Percentiles rank a stretch among this genome's conserved stretches.
Conservation (phyloP, 2,888 invertebrate species). For the Tricholauxania praeusta region DNA sequence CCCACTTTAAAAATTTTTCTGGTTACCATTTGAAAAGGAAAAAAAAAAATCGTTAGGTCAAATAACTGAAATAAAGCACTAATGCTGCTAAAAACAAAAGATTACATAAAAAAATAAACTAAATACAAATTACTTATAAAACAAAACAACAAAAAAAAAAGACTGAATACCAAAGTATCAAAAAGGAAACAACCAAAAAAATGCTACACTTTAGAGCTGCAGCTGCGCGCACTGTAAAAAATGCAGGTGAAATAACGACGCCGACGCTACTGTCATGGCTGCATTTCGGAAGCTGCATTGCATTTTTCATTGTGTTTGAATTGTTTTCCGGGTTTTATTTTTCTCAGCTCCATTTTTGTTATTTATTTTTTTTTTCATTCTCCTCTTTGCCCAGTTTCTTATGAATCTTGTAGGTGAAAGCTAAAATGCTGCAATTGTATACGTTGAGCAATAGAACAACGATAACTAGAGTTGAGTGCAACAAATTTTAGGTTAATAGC, state of each 20-base stretch:
- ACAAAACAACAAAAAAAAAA: too few species aligned
- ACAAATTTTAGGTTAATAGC: slow-evolving; percentile 13
- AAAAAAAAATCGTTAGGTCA: too few species aligned
- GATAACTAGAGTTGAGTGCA: background rate
- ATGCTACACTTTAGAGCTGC: background rate
- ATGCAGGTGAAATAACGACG: background rate
- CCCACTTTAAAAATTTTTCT: too few species aligned
- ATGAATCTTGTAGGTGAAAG: background rate
- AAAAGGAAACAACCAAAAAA: background rate
- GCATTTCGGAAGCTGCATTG: slow-evolving; percentile 24
- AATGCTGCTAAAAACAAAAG: background rate
- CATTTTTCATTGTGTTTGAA: slow-evolving; percentile 25
- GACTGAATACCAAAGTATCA: too few species aligned
- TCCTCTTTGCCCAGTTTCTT: background rate
- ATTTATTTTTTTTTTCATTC: background rate
- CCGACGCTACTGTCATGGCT: background rate
- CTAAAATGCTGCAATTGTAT: slow-evolving; percentile 4
- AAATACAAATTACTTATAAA: too few species aligned
- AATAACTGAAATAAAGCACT: too few species aligned
- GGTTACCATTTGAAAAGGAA: too few species aligned
- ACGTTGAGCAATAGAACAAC: background rate
- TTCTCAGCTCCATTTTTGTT: background rate
- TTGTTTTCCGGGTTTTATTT: slow-evolving; percentile 22
- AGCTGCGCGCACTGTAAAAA: background rate
- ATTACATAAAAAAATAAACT: background rate